Base-by-base conservation (phyloP, 2,113 vertebrate species). In the Gila orcuttii region DNA sequence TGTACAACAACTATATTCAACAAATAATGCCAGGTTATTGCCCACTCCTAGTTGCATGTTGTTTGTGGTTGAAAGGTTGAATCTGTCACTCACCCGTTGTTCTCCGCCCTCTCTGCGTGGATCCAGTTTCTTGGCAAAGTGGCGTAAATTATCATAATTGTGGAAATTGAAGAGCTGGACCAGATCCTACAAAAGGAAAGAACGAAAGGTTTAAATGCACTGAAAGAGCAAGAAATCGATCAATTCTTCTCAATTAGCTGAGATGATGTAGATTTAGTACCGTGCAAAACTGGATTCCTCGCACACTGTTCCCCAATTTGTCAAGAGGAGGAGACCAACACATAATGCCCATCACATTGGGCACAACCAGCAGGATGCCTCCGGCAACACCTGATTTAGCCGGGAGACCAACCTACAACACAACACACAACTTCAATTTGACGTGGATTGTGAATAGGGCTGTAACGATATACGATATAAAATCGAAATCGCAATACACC, bases 301-400 rank as follows among this genome's bases (percentile, higher is more conserved):
- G 95, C 83, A 98, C 97, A 25, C 98, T 99, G 95, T 99, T 99
- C 31, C 98, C 98, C 94, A 99, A 95, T 90, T 99, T 99, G 93
- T 99, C 98, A 74, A 99, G 94, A 5, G 98, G 96, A 85, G 98
- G 98, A 81, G 98, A 99, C 98, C 98, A 99, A 87, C 97, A 99
- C 98, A 99, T 99, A 94, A 99, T 94, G 79, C 98, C 98, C 98
- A 99, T 99, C 89, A 99, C 98, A 73, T 99, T 99, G 9, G 98
- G 98, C 64, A 99, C 98, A 13, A 99, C 98, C 92, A 99, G 92
- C 91, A 99, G 95, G 87, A 99, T 99, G 4, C 98, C 98, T 0
- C 98, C 98, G 1, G 98, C 94, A 80, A 99, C 98, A 5, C 98
- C 98, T 0, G 98, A 99, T 89, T 99, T 99, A 19, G 98, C 96